These are phyloP conservation scores for Dendrolimus houi DNA, from an alignment of 2,888 invertebrate species.

Conservation along the genomic window DNA sequence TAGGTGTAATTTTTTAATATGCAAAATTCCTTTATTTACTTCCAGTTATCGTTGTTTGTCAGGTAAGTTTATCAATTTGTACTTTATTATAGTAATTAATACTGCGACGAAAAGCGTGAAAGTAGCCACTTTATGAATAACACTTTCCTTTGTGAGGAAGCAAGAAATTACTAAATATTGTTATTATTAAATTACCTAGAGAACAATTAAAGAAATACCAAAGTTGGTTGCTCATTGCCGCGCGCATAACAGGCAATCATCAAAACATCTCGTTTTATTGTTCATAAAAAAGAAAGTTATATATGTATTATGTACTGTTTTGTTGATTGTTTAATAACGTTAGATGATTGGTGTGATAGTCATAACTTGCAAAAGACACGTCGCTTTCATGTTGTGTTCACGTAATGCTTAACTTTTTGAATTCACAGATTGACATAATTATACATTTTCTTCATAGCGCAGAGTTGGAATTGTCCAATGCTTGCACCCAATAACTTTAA, in stretches of 20 bases:
- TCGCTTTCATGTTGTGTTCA: too few species aligned
- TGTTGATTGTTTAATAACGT: constrained; percentile 47
- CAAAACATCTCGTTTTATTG: constrained; percentile 6
- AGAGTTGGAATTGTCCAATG: too few species aligned
- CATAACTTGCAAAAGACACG: too few species aligned
- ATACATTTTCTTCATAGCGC: too few species aligned
- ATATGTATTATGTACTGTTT: constrained; percentile 11
- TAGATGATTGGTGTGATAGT: constrained; percentile 20
- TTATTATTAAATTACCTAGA: background rate
- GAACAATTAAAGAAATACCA: background rate
- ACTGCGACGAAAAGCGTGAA: background rate
- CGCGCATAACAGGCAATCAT: constrained; percentile 1
- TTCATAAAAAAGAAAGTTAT: constrained; percentile 45
- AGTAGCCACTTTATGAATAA: background rate
- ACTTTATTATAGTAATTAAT: too few species aligned
- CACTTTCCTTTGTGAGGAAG: background rate
- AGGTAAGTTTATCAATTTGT: too few species aligned
- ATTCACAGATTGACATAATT: too few species aligned
- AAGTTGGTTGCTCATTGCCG: background rate
- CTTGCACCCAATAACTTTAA: too few species aligned
- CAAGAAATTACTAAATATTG: background rate
- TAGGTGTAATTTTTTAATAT: too few species aligned
- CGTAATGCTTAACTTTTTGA: too few species aligned
- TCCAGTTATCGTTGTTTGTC: background rate
- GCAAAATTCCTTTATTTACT: too few species aligned